Evolutionary conservation across 2,797 vertebrate species (phyloP).

Genomic region (Chaenodraco wilsoni): DNA sequence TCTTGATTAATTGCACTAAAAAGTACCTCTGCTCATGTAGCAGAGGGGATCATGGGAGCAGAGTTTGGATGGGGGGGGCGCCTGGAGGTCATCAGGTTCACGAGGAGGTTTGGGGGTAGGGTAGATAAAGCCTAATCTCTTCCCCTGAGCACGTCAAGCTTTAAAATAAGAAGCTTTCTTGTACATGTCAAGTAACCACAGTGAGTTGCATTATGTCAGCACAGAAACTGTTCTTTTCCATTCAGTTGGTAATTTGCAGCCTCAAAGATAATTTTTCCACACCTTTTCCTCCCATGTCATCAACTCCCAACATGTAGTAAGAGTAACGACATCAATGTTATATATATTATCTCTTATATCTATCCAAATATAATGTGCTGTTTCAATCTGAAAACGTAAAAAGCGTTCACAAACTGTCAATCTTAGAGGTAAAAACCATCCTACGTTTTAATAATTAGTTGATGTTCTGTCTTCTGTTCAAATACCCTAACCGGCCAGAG

Average conservation of each 20-base stretch:
- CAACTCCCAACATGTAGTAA: no score
- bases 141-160: slow-evolving; percentile 3
- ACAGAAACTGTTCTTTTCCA: neutral
- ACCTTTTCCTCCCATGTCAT: neutral
- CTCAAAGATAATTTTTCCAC: neutral
- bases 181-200: neutral
- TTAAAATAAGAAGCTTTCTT: slow-evolving; percentile 37
- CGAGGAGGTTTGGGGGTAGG: neutral
- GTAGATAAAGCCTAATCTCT: slow-evolving; percentile 12
- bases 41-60: neutral
- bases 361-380: no score
- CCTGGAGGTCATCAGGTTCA: slow-evolving; percentile 10
- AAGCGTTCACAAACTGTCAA: neutral
- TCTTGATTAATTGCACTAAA: neutral
- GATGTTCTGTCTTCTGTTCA: neutral
- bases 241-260: neutral
- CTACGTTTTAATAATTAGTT: neutral
- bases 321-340: no score
- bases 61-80: neutral
- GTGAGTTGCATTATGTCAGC: neutral
- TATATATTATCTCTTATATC: no score
- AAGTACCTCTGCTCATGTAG: neutral
- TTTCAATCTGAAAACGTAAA: neutral
- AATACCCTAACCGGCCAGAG: neutral
- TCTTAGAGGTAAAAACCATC: no score